Evolutionary conservation across 2,888 invertebrate species (phyloP), one percentile per base, ranked within the genome.

Genomic region (Eubasilissa splendida): DNA sequence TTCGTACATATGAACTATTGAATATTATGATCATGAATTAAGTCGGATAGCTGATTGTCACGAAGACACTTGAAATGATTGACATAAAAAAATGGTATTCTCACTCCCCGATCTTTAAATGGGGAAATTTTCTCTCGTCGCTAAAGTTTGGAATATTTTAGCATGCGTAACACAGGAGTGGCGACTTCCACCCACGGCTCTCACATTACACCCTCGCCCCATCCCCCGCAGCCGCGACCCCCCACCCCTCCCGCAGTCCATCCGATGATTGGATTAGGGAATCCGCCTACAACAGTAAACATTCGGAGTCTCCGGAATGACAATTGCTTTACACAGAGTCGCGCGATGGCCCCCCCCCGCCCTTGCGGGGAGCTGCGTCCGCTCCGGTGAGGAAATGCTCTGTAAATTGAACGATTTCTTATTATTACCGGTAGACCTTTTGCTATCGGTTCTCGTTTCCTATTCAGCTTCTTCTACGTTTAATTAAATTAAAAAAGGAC

Each of bases 251-350:
- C 31, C 71, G 56, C 71, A 31, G 56, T n/a, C 71, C 71, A 73
- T 73, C 71, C 71, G 33, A 73, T 73, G 71, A 73, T 73, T 73
- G 71, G 71, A 73, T 73, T 73, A 73, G 58, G 58, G 56, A 73
- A 56, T 73, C 71, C 58, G 71, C 71, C 71, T 73, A 73, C 71
- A 73, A 73, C 56, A 56, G 71, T 73, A 73, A 73, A 73, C 71
- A 73, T 73, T 73, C 71, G 56, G 71, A 73, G 71, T 33, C 71
- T 73, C 71, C 33, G 71, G 71, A 73, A 73, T 73, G 71, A 73
- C 71, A 73, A 73, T 73, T 73, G 71, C 71, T 73, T 73, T 73
- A 73, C 71, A 73, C 71, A 73, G 71, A 73, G 71, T 73, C 71
- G 56, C 50, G 71, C 56, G 71, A 56, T 56, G 54, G n/a, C n/a